Evolutionary conservation across 2,797 vertebrate genomes (phyloP), one percentile per base, ranked within the genome.

Genomic region (Prionace glauca): DNA sequence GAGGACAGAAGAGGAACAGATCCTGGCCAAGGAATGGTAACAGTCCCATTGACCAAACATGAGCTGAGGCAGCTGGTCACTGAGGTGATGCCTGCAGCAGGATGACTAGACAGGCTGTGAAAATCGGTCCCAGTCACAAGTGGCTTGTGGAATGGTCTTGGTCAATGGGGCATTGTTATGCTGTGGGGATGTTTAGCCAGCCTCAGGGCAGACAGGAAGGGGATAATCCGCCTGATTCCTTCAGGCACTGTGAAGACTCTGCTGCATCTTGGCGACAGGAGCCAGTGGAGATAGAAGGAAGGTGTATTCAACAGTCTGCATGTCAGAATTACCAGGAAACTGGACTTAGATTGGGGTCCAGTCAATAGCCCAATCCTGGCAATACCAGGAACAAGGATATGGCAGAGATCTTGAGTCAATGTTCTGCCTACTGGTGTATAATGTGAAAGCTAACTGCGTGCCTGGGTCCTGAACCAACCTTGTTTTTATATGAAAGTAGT

Each of bases 191-290:
- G 87, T 88, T 90, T 90, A 90, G 87, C 56, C 87, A 65, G 87
- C 87, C 87, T 90, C 10, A 90, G 87, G 87, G 56, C 87, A 90
- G 87, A 90, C 87, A 90, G 56, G 87, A 90, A 62, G 56, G 26
- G 60, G 29, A 62, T 90, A 90, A 90, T 62, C 87, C 32, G 14
- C 62, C 29, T n/a, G 56, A n/a, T n/a, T 62, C n/a, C 60, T 90
- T 62, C 36, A 84, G 79, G 36, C n/a, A 18, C 26, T n/a, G 29
- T 8, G 56, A 18, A 60, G 81, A 24, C 22, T 41, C 56, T n/a
- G 29, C 41, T 24, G 45, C 24, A 10, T 56, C 10, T 56, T 87
- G 84, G 45, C 1, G 2, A 56, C 22, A 90, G 87, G 29, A 62
- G 12, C 29, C 60, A 62, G 87, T 16, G 29, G 56, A n/a, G 56